A percentile compares a stretch with the other conserved stretches of the same genome.
phyloP scores from a whole-genome alignment of 2,113 vertebrate genomes.

The Micronycteris hirsuta region DNA sequence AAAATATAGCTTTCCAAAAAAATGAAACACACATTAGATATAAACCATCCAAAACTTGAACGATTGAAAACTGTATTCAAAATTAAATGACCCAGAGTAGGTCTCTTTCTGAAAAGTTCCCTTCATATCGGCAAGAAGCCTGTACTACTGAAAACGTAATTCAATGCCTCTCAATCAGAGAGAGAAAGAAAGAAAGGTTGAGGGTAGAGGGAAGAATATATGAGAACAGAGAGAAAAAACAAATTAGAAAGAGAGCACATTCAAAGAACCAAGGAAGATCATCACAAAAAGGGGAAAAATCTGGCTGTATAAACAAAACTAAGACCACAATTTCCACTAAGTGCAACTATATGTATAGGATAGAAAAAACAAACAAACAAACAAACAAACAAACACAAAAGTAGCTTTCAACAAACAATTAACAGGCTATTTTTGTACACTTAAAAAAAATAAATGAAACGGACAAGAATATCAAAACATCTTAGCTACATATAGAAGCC shows the following conservation, averaged over 20 bases:
- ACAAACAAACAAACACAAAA: conserved; percentile 65
- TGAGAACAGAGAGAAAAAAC: conserved; percentile 57
- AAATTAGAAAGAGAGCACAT: conserved; percentile 45
- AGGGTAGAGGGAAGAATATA: conserved; percentile 61
- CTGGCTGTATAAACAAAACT: conserved; percentile 69
- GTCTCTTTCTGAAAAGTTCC: conserved; percentile 89
- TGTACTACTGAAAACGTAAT: conserved; percentile 89
- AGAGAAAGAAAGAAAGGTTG: conserved; percentile 68
- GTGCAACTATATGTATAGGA: conserved; percentile 67
- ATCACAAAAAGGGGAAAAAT: conserved; percentile 33
- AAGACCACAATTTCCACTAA: conserved; percentile 74
- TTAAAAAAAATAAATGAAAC: conserved; percentile 70
- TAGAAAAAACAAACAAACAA: conserved; percentile 57
- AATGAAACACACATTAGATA: conserved; percentile 91
- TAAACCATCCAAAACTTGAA: conserved; percentile 90
- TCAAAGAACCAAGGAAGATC: conserved; percentile 58
- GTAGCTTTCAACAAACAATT: conserved; percentile 65
- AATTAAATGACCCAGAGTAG: conserved; percentile 87
- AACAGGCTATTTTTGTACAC: conserved; percentile 74
- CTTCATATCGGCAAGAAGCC: conserved; percentile 89
- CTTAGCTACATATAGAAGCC: conserved; percentile 59
- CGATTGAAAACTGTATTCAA: conserved; percentile 89
- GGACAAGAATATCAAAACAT: conserved; percentile 65
- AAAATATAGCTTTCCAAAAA: conserved; percentile 92
- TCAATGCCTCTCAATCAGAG: conserved; percentile 85